Conservation (phyloP, 2,113 vertebrate genomes). For the human region GRCh38 chr3:79684501-79685000, state of each 20-base stretch:
- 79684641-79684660: neutral
- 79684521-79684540: neutral
- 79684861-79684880: too few relatives aligned
- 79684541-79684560: neutral
- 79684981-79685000: neutral
- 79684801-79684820: too few relatives aligned
- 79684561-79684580: neutral
- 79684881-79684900: accelerated
- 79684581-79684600: neutral
- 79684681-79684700: too few relatives aligned
- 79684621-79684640: neutral
- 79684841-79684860: too few relatives aligned
- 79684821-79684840: accelerated
- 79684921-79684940: too few relatives aligned
- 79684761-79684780: too few relatives aligned
- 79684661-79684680: too few relatives aligned
- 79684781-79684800: too few relatives aligned
- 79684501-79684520: neutral
- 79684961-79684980: neutral
- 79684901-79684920: too few relatives aligned
- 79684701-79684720: too few relatives aligned
- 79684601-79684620: neutral
- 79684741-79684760: too few relatives aligned
- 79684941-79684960: too few relatives aligned
- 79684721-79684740: accelerated